Evolutionary conservation across 2,797 vertebrate species (phyloP), one percentile per base, ranked within the genome.

Genomic region (Helarctos malayanus): DNA sequence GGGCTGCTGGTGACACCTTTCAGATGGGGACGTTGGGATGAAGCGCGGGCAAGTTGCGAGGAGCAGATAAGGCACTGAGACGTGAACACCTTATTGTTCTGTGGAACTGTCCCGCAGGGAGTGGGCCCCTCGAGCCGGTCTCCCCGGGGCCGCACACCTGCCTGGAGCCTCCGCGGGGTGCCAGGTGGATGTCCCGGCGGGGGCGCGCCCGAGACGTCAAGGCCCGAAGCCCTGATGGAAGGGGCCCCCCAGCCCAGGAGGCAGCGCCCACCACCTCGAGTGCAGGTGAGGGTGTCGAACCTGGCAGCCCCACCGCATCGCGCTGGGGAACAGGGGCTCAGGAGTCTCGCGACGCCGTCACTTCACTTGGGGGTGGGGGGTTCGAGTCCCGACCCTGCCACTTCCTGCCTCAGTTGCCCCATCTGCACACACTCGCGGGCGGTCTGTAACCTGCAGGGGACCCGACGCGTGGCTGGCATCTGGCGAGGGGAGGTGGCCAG

Each of bases 351-450:
- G 4, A 27, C 45, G 13, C n/a, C 49, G 35, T 54, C 86, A 38
- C 59, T 73, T 47, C 21, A 61, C 52, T 27, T 32, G 47, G n/a
- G 18, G 15, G 15, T 21, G 7, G 41, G 11, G 47, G 19, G 7
- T 38, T 92, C 25, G 4, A 84, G 79, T 75, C 81, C 65, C 7
- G 3, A 18, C 32, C 21, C 75, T 35, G 73, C 56, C 81, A 80
- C 47, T 86, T 95, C 11, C 32, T 59, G 95, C 93, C 96, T 97
- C 95, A 61, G 96, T 97, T 95, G 96, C 89, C 76, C 81, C 83
- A 16, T 54, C 16, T 3, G 63, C 56, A 82, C 89, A 49, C 63
- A 27, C 38, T 83, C 15, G n/a, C 32, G 25, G 32, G 29, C 18
- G 25, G 14, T 29, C 19, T 63, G 94, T 47, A 89, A 84, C 68